Evolutionary conservation across 2,888 invertebrate genomes (phyloP), one percentile per base, ranked within the genome.

Genomic region (Synanthedon tipuliformis): DNA sequence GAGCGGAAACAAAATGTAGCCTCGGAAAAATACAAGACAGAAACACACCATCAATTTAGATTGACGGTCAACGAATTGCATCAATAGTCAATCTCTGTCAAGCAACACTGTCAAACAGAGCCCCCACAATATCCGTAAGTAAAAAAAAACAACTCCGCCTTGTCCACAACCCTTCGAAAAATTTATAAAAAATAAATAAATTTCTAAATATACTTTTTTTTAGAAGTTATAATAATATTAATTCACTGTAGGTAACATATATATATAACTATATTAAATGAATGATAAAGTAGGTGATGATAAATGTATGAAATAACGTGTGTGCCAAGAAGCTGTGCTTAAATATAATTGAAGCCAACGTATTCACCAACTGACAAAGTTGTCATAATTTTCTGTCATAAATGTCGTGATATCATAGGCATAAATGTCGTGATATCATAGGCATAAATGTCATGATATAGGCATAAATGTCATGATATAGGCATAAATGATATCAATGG

Each of bases 141-240:
- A 57, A 50, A 56, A 41, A 49, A 51, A 51, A 52, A 52, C 54
- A 53, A 50, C 52, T 55, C 49, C 59, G 78, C 81, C 82, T 75
- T 74, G 75, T 86, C 86, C 86, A 86, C 86, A 86, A 86, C 86
- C 88, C 83, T 85, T 86, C 75, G 64, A 66, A 62, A 61, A 60
- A 57, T 64, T 56, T 51, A 58, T 50, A 57, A 57, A 56, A 62
- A 56, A 51, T n/a, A 62, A 56, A 56, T 52, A 59, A 54, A 55
- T 51, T 51, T 52, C 56, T 51, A 52, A 34, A 51, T 55, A 23
- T 23, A 23, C 23, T 23, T 23, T 23, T 23, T 23, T 23, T 23
- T 23, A 5, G 5, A 23, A 16, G 60, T 62, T 58, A 60, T 34
- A 8, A 34, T 34, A 34, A 10, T 34, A 34, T 34, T 34, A 34